Evolutionary conservation across 1,140 invertebrate genomes (phyloP), one percentile per base, ranked within the genome.

Genomic region (Argopecten irradians): DNA sequence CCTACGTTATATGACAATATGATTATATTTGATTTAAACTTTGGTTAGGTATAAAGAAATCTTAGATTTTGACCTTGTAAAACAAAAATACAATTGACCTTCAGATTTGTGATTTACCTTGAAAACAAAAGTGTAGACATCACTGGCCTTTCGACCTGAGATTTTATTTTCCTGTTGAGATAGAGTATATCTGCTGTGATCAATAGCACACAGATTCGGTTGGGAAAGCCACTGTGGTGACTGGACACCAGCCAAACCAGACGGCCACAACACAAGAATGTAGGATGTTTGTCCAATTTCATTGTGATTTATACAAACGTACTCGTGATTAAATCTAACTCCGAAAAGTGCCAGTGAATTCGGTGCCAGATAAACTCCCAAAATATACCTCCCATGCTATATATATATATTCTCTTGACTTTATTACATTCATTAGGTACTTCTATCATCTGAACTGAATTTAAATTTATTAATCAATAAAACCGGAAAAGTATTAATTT

Each of bases 221-320:
- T 16, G 22, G n/a, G 55, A 71, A 71, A 71, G 55, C 55, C 55
- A 28, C 55, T 28, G 28, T 71, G 22, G n/a, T 1, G n/a, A 71
- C 55, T 71, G 55, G 55, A 71, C 55, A 28, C 55, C 22, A 28
- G 55, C 55, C 55, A 71, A 71, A 28, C 55, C n/a, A 71, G 55
- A 71, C 55, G 55, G 55, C 22, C n/a, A 71, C 55, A 71, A 71
- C 55, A 28, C 28, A 71, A 71, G 55, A 71, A 71, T 71, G 55
- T 71, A 71, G 55, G 55, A 71, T 71, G 55, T 71, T 71, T 71
- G 55, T 71, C 55, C 55, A 71, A 71, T 71, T 71, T 71, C 55
- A 28, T 71, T 71, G 55, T 71, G 55, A 71, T 71, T 71, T 71
- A 71, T n/a, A 28, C 55, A 71, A 16, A 71, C 22, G 22, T 28